These are phyloP conservation scores for Augiades crinisus DNA, from an alignment of 2,888 invertebrate genomes.

Conservation along the genomic window DNA sequence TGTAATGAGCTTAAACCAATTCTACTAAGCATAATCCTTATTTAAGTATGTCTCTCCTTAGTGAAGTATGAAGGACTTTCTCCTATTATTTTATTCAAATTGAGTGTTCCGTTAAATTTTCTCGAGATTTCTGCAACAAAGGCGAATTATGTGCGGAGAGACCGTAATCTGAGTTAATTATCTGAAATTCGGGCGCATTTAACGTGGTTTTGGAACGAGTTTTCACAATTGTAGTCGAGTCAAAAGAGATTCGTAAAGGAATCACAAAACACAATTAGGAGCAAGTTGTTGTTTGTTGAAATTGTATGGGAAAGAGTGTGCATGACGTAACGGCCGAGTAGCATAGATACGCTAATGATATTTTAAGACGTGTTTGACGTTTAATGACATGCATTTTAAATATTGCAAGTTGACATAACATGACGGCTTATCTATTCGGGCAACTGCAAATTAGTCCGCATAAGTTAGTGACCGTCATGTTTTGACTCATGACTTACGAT, in stretches of 20 bases:
- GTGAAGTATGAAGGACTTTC: conserved; percentile 4
- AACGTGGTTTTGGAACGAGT: conserved; percentile 70
- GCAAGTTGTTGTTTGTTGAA: conserved; percentile 67
- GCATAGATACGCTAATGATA: conserved; percentile 22
- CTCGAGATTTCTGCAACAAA: conserved; percentile 58
- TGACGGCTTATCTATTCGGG: no score
- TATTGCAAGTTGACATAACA: no score
- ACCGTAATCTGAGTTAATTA: conserved; percentile 76
- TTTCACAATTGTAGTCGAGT: conserved; percentile 68
- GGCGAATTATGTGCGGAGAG: conserved; percentile 61
- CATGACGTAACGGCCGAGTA: conserved; percentile 41
- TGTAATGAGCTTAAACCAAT: no score
- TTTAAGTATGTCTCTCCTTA: no score
- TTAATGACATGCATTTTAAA: no score
- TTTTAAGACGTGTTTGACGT: conserved; percentile 13
- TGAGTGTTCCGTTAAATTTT: conserved; percentile 39
- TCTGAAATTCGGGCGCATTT: conserved; percentile 73
- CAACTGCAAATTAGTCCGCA: no score
- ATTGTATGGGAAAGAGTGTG: conserved; percentile 65
- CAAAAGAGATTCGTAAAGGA: conserved; percentile 73
- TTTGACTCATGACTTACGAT: no score
- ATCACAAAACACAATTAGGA: conserved; percentile 75
- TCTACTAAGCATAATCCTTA: no score
- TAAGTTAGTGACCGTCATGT: no score
- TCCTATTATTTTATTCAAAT: conserved; percentile 26